Evolutionary conservation across 2,113 vertebrate species (phyloP), one percentile per base, ranked within the genome.

Genomic region (Plotosus lineatus): DNA sequence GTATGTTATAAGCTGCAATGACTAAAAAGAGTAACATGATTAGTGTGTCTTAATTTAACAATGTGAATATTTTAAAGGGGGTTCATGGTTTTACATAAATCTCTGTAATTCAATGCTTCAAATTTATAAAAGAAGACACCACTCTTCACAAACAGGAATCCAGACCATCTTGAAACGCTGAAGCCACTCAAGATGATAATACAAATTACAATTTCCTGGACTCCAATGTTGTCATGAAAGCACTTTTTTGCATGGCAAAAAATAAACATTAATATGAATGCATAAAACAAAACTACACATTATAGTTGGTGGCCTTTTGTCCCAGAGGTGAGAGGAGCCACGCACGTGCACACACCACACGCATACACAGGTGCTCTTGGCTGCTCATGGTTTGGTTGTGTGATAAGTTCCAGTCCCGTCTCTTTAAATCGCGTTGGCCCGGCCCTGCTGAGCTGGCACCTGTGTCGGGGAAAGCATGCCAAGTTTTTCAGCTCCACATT

Each of bases 381-480:
- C 11, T 50, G 42, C 68, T 73, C 46, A 51, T 26, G 19, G 28
- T 50, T 51, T 73, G 8, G 46, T n/a, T n/a, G n/a, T 51, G 46
- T 73, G 46, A 51, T 73, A 36, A 51, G 61, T 21, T 61, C 42
- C 56, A 36, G 23, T 28, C 31, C 31, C 42, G 31, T 15, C 60
- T 26, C 28, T 53, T 33, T 36, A 38, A 31, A 51, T 61, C 33
- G 33, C 58, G 51, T 56, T 46, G 12, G 6, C 31, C 28, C 36
- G 53, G 19, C 66, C 66, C 42, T 33, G 66, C 66, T 36, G 53
- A 71, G 51, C 51, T 79, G 48, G 53, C 51, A 69, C 17, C 50
- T 80, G 76, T 23, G 17, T 53, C 11, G 1, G 61, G 46, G 12
- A 66, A 48, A 65, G 23, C n/a, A 63, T 48, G 15, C 38, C 82